Evolutionary conservation across 2,888 invertebrate genomes (phyloP).

Genomic region (Cryptus viduatorius): DNA sequence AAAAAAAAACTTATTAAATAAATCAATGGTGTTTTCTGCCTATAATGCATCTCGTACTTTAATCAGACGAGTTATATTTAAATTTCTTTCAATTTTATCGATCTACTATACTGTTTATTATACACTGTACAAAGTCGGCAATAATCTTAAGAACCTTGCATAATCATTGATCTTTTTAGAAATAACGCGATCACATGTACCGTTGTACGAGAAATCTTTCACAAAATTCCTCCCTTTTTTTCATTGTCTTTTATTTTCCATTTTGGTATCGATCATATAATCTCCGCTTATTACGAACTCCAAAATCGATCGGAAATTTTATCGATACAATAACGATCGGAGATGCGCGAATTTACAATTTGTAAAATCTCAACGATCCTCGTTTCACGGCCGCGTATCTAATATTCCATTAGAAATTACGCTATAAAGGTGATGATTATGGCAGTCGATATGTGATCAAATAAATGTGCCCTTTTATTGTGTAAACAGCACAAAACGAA

Average conservation of each 20-base stretch:
- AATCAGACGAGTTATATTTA: conserved; percentile 74
- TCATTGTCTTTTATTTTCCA: conserved; percentile 6
- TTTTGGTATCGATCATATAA: background rate
- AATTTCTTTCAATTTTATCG: conserved; percentile 74
- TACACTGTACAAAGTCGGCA: conserved; percentile 86
- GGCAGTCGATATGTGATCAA: conserved; percentile 83
- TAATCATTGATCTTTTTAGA: conserved; percentile 79
- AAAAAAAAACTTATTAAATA: conserved; percentile 78
- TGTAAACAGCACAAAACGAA: conserved; percentile 81
- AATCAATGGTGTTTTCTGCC: conserved; percentile 84
- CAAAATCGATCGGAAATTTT: conserved; percentile 1
- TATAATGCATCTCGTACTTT: conserved; percentile 75
- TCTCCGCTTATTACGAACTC: background rate
- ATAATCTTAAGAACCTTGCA: conserved; percentile 84
- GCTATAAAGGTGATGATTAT: conserved; percentile 76
- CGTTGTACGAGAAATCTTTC: background rate
- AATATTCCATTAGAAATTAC: conserved; percentile 27
- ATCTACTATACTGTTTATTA: conserved; percentile 76
- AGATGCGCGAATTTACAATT: conserved; percentile 9
- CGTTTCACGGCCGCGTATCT: conserved; percentile 1
- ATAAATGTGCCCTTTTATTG: conserved; percentile 83
- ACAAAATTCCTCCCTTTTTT: conserved; percentile 9
- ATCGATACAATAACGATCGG: background rate
- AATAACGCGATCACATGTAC: conserved; percentile 26
- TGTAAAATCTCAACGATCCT: conserved; percentile 1